Evolutionary conservation across 2,888 invertebrate genomes (phyloP), one percentile per base, ranked within the genome.

Genomic region (Cynaeus angustus): DNA sequence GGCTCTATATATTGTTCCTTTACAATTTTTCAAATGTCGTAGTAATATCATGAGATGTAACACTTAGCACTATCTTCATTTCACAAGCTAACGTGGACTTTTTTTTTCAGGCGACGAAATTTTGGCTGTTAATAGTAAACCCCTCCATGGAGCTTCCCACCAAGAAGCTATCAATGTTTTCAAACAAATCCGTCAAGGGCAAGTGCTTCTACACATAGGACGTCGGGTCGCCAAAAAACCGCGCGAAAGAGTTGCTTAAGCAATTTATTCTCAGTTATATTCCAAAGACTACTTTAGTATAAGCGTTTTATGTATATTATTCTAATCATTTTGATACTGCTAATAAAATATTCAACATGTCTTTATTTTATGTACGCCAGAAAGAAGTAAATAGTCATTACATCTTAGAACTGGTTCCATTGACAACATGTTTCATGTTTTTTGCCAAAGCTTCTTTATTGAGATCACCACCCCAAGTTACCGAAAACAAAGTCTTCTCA

Each of bases 111-210:
- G 94, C 80, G 94, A 94, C 85, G 92, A 94, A 86, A 92, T 94
- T 79, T 84, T 94, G 75, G 92, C 93, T 67, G 92, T 94, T 70
- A 94, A 94, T 84, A 91, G 93, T n/a, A 90, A 92, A 78, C 88
- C 91, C 13, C 89, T 94, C 65, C 91, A 92, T 71, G 93, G 93
- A 0, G 87, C 92, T 81, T 93, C 92, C 0, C 92, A 94, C 82
- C 90, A 92, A 55, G 93, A 94, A 82, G 94, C 94, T 16, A 92
- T 94, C 75, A 88, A 91, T 72, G 89, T 94, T 75, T 94, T 94
- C 85, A 93, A 93, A 80, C 91, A 92, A 80, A 92, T 94, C 52
- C 91, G 92, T 80, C 89, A 89, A 1, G 94, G 94, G 0, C 90
- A 92, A 65, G 92, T 95, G 53, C 88, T 92, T 62, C 87, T 95